A percentile compares a stretch with the other conserved stretches of the same genome.
phyloP scores from a whole-genome alignment of 1,140 invertebrate genomes.

The Ylistrum balloti region DNA sequence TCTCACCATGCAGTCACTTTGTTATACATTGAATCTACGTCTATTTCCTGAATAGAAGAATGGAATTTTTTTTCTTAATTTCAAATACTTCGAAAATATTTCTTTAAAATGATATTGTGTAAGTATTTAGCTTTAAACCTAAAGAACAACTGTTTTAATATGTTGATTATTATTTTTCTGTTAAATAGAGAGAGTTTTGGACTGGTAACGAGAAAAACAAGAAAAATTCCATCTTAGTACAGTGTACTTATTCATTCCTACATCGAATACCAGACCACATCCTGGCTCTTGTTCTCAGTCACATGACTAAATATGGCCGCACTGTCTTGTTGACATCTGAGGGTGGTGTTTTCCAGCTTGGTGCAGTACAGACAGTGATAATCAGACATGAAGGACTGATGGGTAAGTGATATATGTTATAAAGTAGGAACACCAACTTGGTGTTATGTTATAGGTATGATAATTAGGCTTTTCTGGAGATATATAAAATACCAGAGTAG shows the following conservation, averaged over 20 bases:
- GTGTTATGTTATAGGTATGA: too few species aligned
- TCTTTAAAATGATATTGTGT: too few species aligned
- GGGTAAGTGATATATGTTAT: not conserved
- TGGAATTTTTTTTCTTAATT: too few species aligned
- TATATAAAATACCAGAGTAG: too few species aligned
- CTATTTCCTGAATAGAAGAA: too few species aligned
- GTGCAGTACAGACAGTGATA: constrained; percentile 74
- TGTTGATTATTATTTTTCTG: not conserved
- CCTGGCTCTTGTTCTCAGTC: constrained; percentile 67
- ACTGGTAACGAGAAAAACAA: constrained; percentile 49
- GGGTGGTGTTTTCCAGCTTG: constrained; percentile 74
- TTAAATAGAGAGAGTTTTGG: constrained; percentile 69
- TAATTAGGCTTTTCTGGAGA: too few species aligned
- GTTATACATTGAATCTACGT: too few species aligned
- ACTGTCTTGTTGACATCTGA: constrained; percentile 63
- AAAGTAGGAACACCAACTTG: too few species aligned
- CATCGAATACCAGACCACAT: constrained; percentile 57
- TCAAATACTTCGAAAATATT: too few species aligned
- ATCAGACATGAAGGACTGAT: constrained; percentile 54
- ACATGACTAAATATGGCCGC: constrained; percentile 67
- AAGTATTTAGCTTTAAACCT: not conserved
- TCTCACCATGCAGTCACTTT: too few species aligned
- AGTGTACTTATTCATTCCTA: constrained; percentile 68
- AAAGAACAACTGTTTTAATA: not conserved
- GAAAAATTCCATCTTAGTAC: constrained; percentile 66